Evolutionary conservation across 2,797 vertebrate genomes (phyloP), one percentile per base, ranked within the genome.

Genomic region (Sebastes miniatus): DNA sequence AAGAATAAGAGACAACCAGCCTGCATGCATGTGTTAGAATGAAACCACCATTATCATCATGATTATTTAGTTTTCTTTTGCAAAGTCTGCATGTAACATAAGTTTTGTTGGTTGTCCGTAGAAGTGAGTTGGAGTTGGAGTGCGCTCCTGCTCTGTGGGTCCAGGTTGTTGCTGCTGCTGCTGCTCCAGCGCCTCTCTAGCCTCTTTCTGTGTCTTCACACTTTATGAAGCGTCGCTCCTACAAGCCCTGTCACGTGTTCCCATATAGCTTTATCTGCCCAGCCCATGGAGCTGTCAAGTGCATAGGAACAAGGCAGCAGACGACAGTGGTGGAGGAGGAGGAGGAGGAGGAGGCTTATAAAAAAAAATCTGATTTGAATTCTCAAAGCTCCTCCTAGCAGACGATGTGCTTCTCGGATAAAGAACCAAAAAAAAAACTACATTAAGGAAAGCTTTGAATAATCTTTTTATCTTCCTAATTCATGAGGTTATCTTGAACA

Each of bases 151-250:
- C 52, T 72, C 16, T 18, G 58, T 79, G 86, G 88, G 71, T 11
- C 61, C 89, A 75, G 88, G 76, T 76, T 87, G 69, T 22, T 77
- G 64, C 83, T 79, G 71, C 24, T 47, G 77, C 59, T 62, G 29
- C 29, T 29, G 74, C 89, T 80, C 79, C 85, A 79, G 83, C 76
- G 82, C 74, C 86, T 91, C 91, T 88, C 80, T 89, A 63, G 73
- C 87, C 81, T 70, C 4, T 57, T 25, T 69, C 80, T 59, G 69
- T 71, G 85, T 86, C 84, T 88, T 90, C 93, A 91, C 90, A 93
- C 92, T 96, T 96, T 96, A 95, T 95, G 93, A 95, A 92, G 93
- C 91, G 77, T 89, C 89, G 88, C 85, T 89, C 81, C 90, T 89
- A 82, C 89, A 77, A 91, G 82, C 84, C 62, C 56, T 2, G 88